These are phyloP conservation scores for Syngnathus scovelli DNA, from an alignment of 2,113 vertebrate species.

Conservation along the genomic window DNA sequence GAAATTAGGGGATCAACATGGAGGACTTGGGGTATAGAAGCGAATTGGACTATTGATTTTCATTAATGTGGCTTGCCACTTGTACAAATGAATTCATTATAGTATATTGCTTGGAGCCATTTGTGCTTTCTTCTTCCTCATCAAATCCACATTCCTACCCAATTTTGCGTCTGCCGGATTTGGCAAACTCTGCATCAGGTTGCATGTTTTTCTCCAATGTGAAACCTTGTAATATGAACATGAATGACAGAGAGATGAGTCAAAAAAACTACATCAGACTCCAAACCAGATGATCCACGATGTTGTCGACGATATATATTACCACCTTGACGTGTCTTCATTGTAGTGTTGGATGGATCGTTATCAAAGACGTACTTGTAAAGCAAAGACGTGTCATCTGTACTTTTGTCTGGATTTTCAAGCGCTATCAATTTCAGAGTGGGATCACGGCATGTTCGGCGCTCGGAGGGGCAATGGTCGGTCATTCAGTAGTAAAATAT, in stretches of 20 bases:
- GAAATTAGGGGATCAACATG: slow-evolving; percentile 69
- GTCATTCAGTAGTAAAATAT: slow-evolving; percentile 16
- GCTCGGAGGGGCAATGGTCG: slow-evolving; percentile 12
- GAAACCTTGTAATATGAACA: slow-evolving; percentile 34
- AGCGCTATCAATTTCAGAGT: slow-evolving; percentile 42
- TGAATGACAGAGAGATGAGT: slow-evolving; percentile 52
- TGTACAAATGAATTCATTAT: slow-evolving; percentile 54
- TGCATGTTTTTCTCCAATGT: slow-evolving; percentile 59
- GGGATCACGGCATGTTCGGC: slow-evolving; percentile 19
- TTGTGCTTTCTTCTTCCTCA: background rate
- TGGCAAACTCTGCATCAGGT: slow-evolving; percentile 63
- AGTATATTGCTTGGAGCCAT: background rate
- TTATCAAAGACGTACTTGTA: slow-evolving; percentile 47
- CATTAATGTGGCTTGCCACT: slow-evolving; percentile 41
- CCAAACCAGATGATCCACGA: slow-evolving; percentile 42
- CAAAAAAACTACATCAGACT: slow-evolving; percentile 18
- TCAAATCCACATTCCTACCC: slow-evolving; percentile 44
- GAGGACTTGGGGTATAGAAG: slow-evolving; percentile 65
- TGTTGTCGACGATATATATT: slow-evolving; percentile 35
- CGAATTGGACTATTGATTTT: slow-evolving; percentile 78
- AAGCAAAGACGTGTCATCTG: slow-evolving; percentile 43
- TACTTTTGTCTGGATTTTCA: slow-evolving; percentile 15
- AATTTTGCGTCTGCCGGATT: slow-evolving; percentile 36
- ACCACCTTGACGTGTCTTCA: slow-evolving; percentile 32
- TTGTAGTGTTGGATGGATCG: slow-evolving; percentile 41